A percentile compares a stretch with the other conserved stretches of the same genome.
Evolutionary conservation across 2,888 invertebrate species (phyloP).

Genomic region (Hirudinaria manillensis): DNA sequence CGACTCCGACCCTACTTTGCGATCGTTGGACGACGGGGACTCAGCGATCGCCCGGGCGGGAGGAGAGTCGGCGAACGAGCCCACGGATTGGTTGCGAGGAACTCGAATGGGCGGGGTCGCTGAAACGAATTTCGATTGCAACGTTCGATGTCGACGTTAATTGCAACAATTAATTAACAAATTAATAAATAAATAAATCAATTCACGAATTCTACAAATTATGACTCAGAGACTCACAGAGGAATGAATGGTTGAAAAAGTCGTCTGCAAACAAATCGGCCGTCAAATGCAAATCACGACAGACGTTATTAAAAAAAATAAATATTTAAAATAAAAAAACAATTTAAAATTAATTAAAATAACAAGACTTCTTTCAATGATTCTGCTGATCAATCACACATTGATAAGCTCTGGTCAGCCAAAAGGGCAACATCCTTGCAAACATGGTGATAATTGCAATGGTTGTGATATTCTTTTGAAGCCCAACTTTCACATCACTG

Average conservation of each 20-base stretch:
- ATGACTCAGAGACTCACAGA: constrained; percentile 39
- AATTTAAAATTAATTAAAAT: no score
- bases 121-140: constrained; percentile 26
- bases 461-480: no score
- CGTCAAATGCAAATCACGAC: no score
- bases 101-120: constrained; percentile 46
- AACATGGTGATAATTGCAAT: no score
- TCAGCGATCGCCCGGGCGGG: constrained; percentile 33
- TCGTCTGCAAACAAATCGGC: constrained; percentile 59
- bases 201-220: not conserved
- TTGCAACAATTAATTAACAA: not conserved
- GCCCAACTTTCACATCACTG: no score
- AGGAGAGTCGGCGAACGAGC: constrained; percentile 26
- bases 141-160: not conserved
- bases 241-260: constrained; percentile 88
- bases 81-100: constrained; percentile 16
- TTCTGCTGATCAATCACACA: no score
- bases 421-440: no score
- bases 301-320: no score
- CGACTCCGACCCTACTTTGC: constrained; percentile 31
- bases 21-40: constrained; percentile 46
- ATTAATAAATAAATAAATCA: not conserved
- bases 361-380: no score
- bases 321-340: not conserved
- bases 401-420: no score